phyloP scores from a whole-genome alignment of 2,888 invertebrate species.

The Amphipoea lucens region DNA sequence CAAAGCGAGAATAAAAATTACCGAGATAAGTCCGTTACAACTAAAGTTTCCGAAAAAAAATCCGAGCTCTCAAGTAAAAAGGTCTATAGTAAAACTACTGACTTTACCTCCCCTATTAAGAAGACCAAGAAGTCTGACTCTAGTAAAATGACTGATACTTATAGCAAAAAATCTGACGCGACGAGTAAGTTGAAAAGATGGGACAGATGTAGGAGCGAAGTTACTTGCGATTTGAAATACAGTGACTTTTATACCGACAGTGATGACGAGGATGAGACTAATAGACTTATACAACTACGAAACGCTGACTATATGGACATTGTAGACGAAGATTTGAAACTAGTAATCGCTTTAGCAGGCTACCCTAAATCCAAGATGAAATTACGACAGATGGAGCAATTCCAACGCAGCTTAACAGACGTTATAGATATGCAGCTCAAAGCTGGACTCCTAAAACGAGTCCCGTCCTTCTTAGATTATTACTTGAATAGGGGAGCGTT shows the following conservation, averaged over 20 bases:
- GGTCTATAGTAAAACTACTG: constrained; percentile 70
- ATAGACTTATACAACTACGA: constrained; percentile 80
- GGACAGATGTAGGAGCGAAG: constrained; percentile 72
- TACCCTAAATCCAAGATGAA: constrained; percentile 85
- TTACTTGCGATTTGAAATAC: constrained; percentile 78
- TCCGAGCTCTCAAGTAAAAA: constrained; percentile 65
- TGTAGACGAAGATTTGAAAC: constrained; percentile 81
- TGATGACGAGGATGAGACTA: constrained; percentile 83
- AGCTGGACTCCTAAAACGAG: constrained; percentile 78
- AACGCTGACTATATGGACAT: constrained; percentile 82
- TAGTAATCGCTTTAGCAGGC: constrained; percentile 82
- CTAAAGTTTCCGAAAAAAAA: constrained; percentile 66
- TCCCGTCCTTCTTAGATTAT: constrained; percentile 83
- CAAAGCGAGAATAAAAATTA: constrained; percentile 62
- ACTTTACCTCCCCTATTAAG: constrained; percentile 69
- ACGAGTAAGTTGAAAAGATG: constrained; percentile 72
- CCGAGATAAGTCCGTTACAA: constrained; percentile 74
- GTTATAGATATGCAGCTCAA: constrained; percentile 85
- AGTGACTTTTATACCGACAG: constrained; percentile 80
- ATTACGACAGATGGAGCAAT: constrained; percentile 81
- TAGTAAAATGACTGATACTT: constrained; percentile 71
- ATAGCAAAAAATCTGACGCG: constrained; percentile 74
- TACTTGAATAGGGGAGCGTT: constrained; percentile 85
- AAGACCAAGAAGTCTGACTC: constrained; percentile 71
- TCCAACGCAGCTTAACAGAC: constrained; percentile 79